Evolutionary conservation across 2,888 invertebrate species (phyloP).

Genomic region (Tubiluchus corallicola): DNA sequence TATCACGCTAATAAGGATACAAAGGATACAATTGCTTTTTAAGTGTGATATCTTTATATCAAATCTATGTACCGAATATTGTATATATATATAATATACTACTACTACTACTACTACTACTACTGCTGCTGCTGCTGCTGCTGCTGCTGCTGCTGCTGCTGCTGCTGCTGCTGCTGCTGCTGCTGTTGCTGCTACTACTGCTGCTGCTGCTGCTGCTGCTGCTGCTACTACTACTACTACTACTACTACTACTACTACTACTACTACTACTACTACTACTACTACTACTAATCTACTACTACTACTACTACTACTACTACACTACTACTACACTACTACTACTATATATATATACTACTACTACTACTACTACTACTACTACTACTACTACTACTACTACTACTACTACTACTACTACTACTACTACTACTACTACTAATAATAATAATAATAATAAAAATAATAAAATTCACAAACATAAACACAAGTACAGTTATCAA

Average conservation of each 20-base stretch:
- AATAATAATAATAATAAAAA: not conserved
- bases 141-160: conserved; percentile 3
- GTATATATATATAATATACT: conserved; percentile 3
- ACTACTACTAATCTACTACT: conserved; percentile 3
- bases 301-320: conserved; percentile 3
- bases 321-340: too few species aligned
- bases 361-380: conserved; percentile 3
- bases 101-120: conserved; percentile 3
- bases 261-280: conserved; percentile 3
- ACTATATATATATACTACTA: too few species aligned
- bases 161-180: conserved; percentile 3
- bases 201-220: conserved; percentile 3
- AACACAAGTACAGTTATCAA: too few species aligned
- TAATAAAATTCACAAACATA: too few species aligned
- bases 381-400: conserved; percentile 3
- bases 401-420: conserved; percentile 3
- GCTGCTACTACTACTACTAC: conserved; percentile 3
- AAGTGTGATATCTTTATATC: too few species aligned
- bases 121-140: conserved; percentile 3
- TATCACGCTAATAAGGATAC: too few species aligned
- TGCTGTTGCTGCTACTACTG: conserved; percentile 3
- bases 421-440: conserved; percentile 1
- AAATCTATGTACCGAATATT: too few species aligned
- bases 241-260: conserved; percentile 3
- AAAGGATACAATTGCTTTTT: too few species aligned